phyloP scores from a whole-genome alignment of 2,797 vertebrate genomes.

The Molossus molossus region DNA sequence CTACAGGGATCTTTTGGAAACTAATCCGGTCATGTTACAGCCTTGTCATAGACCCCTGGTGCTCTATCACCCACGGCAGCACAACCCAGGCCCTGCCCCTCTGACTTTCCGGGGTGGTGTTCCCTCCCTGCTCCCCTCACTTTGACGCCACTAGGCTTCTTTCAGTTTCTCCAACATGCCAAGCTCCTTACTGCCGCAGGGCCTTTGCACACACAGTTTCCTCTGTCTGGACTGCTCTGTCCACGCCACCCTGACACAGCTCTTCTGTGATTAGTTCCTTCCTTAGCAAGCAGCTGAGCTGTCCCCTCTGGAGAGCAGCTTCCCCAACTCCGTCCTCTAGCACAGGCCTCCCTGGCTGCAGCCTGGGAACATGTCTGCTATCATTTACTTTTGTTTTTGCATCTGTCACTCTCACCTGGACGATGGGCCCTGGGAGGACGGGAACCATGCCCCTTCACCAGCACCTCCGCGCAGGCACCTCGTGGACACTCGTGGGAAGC shows the following conservation, averaged over 20 bases:
- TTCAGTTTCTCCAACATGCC: not conserved
- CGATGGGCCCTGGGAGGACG: not conserved
- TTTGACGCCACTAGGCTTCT: not conserved
- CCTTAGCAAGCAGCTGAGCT: not conserved
- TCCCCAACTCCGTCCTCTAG: too few relatives aligned
- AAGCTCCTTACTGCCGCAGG: not conserved
- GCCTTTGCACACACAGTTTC: not conserved
- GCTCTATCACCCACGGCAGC: not conserved
- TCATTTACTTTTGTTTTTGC: not conserved
- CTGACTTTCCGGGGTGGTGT: not conserved
- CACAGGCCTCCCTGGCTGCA: not conserved
- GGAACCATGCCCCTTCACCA: not conserved
- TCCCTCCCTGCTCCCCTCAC: not conserved
- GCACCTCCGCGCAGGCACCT: fast-evolving
- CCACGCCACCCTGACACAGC: not conserved
- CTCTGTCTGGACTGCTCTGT: not conserved
- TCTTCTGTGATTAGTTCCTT: not conserved
- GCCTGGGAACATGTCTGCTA: not conserved
- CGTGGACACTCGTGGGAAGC: not conserved
- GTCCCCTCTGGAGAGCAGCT: not conserved
- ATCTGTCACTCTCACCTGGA: not conserved
- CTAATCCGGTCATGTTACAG: not conserved
- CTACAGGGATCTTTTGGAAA: not conserved
- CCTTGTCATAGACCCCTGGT: not conserved
- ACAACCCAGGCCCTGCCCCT: too few relatives aligned